Conservation (phyloP, 2,113 vertebrate genomes). For the Alosa alosa region DNA sequence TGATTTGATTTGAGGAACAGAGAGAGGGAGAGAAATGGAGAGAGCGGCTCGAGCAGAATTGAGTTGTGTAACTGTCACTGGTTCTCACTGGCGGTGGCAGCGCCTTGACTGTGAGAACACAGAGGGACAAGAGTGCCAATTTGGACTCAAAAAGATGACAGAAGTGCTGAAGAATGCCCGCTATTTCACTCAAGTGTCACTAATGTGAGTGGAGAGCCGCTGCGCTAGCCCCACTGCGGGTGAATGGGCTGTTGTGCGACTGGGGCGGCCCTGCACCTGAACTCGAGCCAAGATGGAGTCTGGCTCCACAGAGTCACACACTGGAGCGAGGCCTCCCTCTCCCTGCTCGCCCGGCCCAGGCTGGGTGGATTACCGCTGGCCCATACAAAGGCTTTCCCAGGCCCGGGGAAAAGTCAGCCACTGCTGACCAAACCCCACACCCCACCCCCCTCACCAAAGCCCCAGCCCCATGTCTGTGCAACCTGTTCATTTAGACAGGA, state of each 20-base stretch:
- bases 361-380: not conserved
- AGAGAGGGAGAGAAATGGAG: not conserved
- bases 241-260: constrained; percentile 37
- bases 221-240: constrained; percentile 21
- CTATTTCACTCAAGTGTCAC: constrained; percentile 39
- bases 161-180: constrained; percentile 39
- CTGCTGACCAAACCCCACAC: not conserved
- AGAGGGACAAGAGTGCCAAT: constrained; percentile 24
- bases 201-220: constrained; percentile 25
- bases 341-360: not conserved
- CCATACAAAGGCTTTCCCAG: constrained; percentile 2
- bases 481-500: constrained; percentile 2
- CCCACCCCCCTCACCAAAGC: not conserved
- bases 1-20: not conserved
- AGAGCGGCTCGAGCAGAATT: not conserved
- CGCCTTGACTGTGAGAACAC: constrained; percentile 36
- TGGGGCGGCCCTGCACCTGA: constrained; percentile 23
- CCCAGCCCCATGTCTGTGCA: not conserved
- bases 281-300: constrained; percentile 37
- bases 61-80: constrained; percentile 23
- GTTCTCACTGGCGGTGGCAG: constrained; percentile 30
- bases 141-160: constrained; percentile 39
- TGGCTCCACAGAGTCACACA: constrained; percentile 17
- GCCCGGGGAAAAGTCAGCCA: constrained; percentile 5
- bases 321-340: not conserved